phyloP scores from a whole-genome alignment of 2,888 invertebrate genomes.

The Gisinianus flammeolus region DNA sequence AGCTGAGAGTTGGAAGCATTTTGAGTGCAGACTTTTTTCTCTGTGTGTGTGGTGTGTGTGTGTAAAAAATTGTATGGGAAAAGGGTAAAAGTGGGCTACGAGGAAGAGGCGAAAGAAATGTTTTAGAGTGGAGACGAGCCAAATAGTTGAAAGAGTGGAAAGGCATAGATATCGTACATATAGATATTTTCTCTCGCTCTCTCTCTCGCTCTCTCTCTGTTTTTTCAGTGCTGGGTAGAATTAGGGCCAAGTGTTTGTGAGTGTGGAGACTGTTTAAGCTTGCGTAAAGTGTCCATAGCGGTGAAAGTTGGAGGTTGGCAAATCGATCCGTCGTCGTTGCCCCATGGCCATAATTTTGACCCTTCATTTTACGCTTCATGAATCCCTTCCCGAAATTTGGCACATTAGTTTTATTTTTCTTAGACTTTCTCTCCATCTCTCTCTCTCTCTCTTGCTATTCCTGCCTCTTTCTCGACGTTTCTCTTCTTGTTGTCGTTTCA shows the following conservation, averaged over 20 bases:
- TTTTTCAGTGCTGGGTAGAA: no score
- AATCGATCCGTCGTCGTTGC: conserved; percentile 16
- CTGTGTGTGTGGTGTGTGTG: no score
- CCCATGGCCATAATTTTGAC: conserved; percentile 48
- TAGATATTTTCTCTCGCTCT: no score
- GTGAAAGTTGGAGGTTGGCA: conserved; percentile 8
- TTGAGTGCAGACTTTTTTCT: no score
- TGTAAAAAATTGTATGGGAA: no score
- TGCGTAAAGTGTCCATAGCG: background rate
- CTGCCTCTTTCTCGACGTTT: background rate
- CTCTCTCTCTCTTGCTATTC: background rate
- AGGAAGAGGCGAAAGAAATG: background rate
- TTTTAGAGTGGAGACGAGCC: background rate
- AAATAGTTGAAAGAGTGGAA: no score
- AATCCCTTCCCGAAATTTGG: conserved; percentile 47
- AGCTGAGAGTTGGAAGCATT: no score
- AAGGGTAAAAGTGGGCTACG: no score
- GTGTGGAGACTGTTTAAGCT: no score
- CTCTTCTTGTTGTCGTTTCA: background rate
- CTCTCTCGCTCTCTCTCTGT: no score
- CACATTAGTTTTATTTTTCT: conserved; percentile 50
- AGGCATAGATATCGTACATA: no score
- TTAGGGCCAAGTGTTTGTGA: no score
- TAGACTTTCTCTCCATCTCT: conserved; percentile 9
- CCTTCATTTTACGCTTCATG: conserved; percentile 49